Evolutionary conservation across 2,113 vertebrate species (phyloP), one percentile per base, ranked within the genome.

Genomic region (Protobothrops mucrosquamatus): DNA sequence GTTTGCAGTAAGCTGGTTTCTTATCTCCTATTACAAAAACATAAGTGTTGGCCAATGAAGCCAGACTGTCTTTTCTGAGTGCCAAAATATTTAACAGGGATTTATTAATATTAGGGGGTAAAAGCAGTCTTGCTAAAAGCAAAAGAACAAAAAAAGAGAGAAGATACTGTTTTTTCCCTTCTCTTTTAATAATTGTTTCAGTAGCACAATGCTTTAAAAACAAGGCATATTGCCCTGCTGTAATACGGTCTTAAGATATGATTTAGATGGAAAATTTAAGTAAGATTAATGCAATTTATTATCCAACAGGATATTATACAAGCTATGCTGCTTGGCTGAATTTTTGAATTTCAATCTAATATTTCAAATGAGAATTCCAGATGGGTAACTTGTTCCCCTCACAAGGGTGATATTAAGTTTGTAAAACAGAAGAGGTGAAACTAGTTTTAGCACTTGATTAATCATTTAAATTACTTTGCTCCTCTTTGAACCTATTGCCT

Each of bases 331-430:
- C 97, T 98, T 98, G 97, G 98, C 97, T 97, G 98, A 97, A 98
- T 97, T 98, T 97, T 98, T 97, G 97, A 97, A 98, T 98, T 97
- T 96, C 96, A 97, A 97, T 97, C 97, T 98, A 98, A 98, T 97
- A 97, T 98, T 98, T 96, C 97, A 99, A 98, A 99, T 99, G 99
- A 99, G 98, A 98, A 99, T 99, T 99, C 98, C 99, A 99, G 99
- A 99, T 97, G 46, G 74, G 56, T 90, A 87, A 74, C 89, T 92
- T 92, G 89, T 90, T 87, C 89, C 92, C 74, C 88, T 85, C 87
- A 87, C 59, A 88, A 85, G 91, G 85, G 74, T 92, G 91, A 88
- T 92, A 87, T 54, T 93, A 61, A 74, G 51, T 92, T 91, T 94
- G 91, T 74, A 88, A 89, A 91, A 86, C 88, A 90, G 92, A 57